phyloP scores from a whole-genome alignment of 2,888 invertebrate species.

The Ganaspis brasiliensis region DNA sequence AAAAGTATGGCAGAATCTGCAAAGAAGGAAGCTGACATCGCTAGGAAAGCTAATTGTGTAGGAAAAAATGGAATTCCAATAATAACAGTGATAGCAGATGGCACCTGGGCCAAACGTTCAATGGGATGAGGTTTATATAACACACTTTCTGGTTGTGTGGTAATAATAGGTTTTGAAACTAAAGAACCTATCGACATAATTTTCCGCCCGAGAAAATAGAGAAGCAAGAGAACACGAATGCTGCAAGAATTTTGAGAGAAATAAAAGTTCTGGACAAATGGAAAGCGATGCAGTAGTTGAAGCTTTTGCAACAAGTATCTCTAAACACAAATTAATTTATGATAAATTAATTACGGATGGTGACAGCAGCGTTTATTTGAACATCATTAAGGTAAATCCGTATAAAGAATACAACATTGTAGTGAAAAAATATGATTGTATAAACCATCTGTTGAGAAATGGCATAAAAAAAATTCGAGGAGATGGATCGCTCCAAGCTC shows the following conservation, averaged over 20 bases:
- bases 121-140: slow-evolving; percentile 53
- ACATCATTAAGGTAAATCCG: slow-evolving; percentile 34
- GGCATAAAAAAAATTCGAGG: slow-evolving; percentile 17
- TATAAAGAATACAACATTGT: slow-evolving; percentile 35
- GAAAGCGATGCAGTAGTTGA: slow-evolving; percentile 57
- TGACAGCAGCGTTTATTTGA: slow-evolving; percentile 49
- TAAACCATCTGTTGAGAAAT: slow-evolving; percentile 39
- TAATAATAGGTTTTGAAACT: slow-evolving; percentile 56
- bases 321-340: slow-evolving; percentile 46
- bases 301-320: slow-evolving; percentile 48
- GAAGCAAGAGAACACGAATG: slow-evolving; percentile 39
- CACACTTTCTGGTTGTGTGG: slow-evolving; percentile 56
- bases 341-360: slow-evolving; percentile 48
- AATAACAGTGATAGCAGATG: slow-evolving; percentile 57
- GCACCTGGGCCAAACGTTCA: slow-evolving; percentile 59
- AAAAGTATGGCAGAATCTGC: background rate
- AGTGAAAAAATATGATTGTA: slow-evolving; percentile 49
- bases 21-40: background rate
- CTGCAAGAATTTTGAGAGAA: slow-evolving; percentile 64
- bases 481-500: background rate
- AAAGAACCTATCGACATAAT: slow-evolving; percentile 63
- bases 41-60: slow-evolving; percentile 14
- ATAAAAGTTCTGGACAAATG: slow-evolving; percentile 66
- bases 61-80: slow-evolving; percentile 48
- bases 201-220: slow-evolving; percentile 42